Conservation (phyloP, 2,888 invertebrate species). For the Boloria euphrosyne region DNA sequence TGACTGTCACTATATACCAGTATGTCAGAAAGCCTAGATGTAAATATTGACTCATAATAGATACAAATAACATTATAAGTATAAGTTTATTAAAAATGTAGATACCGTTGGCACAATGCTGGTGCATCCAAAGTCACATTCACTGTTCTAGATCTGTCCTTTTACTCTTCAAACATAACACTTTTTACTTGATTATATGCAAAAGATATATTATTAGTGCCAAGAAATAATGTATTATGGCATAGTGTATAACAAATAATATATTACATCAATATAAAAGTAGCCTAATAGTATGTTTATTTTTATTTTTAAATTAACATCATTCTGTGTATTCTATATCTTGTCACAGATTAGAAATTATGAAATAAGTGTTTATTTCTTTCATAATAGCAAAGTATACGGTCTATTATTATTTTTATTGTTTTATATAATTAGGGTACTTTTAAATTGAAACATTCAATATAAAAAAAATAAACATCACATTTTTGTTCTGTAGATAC, state of each 20-base stretch:
- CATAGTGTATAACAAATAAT: not conserved
- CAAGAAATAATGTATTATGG: conserved; percentile 11
- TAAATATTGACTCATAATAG: conserved; percentile 49
- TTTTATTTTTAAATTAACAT: not conserved
- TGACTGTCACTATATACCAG: conserved; percentile 20
- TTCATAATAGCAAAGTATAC: no score
- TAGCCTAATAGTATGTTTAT: not conserved
- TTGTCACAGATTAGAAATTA: no score
- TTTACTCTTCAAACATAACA: not conserved
- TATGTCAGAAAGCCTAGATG: conserved; percentile 36
- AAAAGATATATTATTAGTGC: conserved; percentile 19
- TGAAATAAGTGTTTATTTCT: no score
- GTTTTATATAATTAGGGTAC: no score
- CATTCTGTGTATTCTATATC: no score
- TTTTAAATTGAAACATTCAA: not conserved
- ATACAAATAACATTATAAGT: conserved; percentile 42
- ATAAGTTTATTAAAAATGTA: conserved; percentile 41
- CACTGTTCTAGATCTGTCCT: conserved; percentile 21
- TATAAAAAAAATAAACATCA: conserved; percentile 1
- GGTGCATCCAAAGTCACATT: conserved; percentile 11
- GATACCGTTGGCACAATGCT: conserved; percentile 31
- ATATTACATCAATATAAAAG: conserved; percentile 9
- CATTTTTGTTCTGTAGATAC: conserved; percentile 10
- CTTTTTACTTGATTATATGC: not conserved
- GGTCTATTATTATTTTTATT: no score